Percentiles rank a stretch among this genome's conserved stretches.
Evolutionary conservation across 2,113 vertebrate genomes (phyloP).

Genomic region (Python bivittatus): DNA sequence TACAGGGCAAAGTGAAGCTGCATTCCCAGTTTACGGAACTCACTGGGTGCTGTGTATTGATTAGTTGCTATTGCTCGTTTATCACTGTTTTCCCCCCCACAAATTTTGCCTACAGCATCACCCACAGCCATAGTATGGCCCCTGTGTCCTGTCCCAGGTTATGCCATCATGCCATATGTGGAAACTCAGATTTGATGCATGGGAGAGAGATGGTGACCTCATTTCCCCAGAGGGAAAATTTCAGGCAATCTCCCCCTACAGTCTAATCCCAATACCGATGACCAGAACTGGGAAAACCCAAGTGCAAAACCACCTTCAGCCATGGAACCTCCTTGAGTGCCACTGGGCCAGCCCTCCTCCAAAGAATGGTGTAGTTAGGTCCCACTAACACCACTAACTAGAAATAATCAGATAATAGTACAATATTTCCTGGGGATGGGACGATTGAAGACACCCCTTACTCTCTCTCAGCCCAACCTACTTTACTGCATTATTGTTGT

Average conservation of each 20-base stretch:
- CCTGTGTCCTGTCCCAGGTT: slow-evolving; percentile 74
- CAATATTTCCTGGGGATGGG: too few relatives aligned
- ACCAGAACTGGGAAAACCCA: too few relatives aligned
- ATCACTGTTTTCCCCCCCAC: slow-evolving; percentile 82
- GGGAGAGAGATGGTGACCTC: slow-evolving; percentile 39
- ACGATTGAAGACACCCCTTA: too few relatives aligned
- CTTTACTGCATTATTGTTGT: too few relatives aligned
- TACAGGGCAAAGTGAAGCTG: slow-evolving; percentile 56
- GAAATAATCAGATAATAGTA: too few relatives aligned
- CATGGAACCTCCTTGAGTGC: too few relatives aligned
- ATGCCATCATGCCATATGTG: slow-evolving; percentile 77
- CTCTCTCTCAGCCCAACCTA: too few relatives aligned
- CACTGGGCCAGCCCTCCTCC: too few relatives aligned
- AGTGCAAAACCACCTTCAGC: too few relatives aligned
- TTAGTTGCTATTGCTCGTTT: slow-evolving; percentile 95
- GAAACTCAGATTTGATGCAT: slow-evolving; percentile 70
- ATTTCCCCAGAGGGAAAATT: neutral
- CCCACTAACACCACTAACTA: too few relatives aligned
- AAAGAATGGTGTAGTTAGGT: too few relatives aligned
- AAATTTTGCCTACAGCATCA: slow-evolving; percentile 85
- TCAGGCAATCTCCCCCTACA: neutral
- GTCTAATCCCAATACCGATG: neutral
- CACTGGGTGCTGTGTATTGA: slow-evolving; percentile 90
- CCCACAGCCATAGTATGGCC: slow-evolving; percentile 80
- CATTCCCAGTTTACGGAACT: slow-evolving; percentile 76